Evolutionary conservation across 2,888 invertebrate species (phyloP).

Genomic region (Drosophila kuntzei): DNA sequence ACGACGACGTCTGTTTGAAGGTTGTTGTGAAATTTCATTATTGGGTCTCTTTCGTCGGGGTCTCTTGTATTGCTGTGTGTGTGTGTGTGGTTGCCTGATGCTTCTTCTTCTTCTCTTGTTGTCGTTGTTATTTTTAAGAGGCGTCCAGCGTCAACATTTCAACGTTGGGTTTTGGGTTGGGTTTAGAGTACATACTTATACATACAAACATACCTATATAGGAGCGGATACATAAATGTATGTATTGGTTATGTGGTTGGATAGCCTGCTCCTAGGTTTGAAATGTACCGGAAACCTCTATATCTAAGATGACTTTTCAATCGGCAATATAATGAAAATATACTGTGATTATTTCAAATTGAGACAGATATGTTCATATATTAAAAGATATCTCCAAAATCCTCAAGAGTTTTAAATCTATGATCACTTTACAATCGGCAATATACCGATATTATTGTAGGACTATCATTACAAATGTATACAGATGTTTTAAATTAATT

Average conservation of each 20-base stretch:
- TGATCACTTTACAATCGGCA: no score
- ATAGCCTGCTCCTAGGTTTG: not conserved
- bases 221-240: conserved; percentile 15
- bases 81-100: conserved; percentile 55
- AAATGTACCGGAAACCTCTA: not conserved
- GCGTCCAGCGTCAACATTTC: conserved; percentile 79
- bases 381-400: no score
- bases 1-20: conserved; percentile 69
- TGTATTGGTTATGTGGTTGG: not conserved
- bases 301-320: not conserved
- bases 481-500: no score
- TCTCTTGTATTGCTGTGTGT: conserved; percentile 19
- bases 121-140: conserved; percentile 73
- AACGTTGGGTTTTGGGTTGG: conserved; percentile 71
- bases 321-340: not conserved
- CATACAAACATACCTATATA: conserved; percentile 1
- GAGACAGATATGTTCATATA: no score
- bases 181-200: conserved; percentile 42
- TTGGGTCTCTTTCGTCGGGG: conserved; percentile 69
- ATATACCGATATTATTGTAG: no score
- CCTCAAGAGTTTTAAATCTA: no score
- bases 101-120: conserved; percentile 27
- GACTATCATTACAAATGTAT: no score
- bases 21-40: conserved; percentile 82
- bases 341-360: no score